Evolutionary conservation across 2,888 invertebrate genomes (phyloP), one percentile per base, ranked within the genome.

Genomic region (Trichopoda pennipes): DNA sequence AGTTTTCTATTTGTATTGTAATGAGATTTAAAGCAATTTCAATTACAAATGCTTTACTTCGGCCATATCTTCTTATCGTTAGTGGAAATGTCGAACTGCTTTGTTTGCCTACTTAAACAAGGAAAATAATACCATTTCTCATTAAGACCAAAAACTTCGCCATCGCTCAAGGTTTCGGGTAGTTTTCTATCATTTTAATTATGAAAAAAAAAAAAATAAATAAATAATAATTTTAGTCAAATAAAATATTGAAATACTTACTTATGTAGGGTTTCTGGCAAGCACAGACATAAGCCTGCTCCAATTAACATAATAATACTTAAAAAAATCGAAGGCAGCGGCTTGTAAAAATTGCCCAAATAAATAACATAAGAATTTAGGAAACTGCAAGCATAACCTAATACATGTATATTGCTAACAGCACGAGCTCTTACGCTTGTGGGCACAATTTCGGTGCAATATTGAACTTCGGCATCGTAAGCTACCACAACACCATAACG

Each of bases 381-480:
- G 82, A 93, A 93, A 76, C 92, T 92, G 38, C 93, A 93, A 1
- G 92, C 92, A 86, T 93, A 92, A 3, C 94, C 94, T n/a, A 92
- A 91, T 1, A 94, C 93, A 86, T 94, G 93, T 1, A 93, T 92
- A 44, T 92, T 92, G 10, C 93, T 92, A 4, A 94, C 92, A n/a
- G 93, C 94, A 85, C 93, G 93, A 0, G 93, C 94, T 32, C 94
- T 88, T 1, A 94, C 92, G 58, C 92, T 93, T 1, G 94, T 93
- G 12, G 94, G 94, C 60, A 94, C 92, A 42, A 94, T 89, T 88
- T 94, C 94, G 0, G 94, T 93, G 1, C 93, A 93, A 85, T 94
- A 94, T 87, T 94, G 94, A 16, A 93, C 92, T 23, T 93, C 93
- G 4, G 94, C 93, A 88, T 94, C 94, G 86, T 93, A 94, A 14